Evolutionary conservation across 2,888 invertebrate species (phyloP), one percentile per base, ranked within the genome.

Genomic region (Drosophila lutescens): DNA sequence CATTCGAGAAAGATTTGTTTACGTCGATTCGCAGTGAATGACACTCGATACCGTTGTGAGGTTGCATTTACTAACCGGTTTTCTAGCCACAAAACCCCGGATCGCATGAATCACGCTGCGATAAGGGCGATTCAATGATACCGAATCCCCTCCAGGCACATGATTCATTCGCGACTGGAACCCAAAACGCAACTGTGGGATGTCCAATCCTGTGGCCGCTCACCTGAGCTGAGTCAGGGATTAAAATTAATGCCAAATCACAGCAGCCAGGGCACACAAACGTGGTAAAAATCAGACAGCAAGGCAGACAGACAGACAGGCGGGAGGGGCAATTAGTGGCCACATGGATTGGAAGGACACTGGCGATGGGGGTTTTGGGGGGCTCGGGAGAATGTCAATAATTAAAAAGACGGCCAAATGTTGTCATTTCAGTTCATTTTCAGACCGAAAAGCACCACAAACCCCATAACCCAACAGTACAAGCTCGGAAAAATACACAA

Each of bases 321-420:
- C 20, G 43, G 32, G 55, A 46, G 57, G 66, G 74, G 74, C 67
- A 71, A 74, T 74, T 71, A 71, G 70, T 71, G 69, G 49, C 73
- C 53, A 54, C 73, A 6, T 49, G 69, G 30, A 54, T 51, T 53
- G 73, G 41, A 50, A 50, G 50, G 41, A 55, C 62, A 57, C 47
- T 17, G 63, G 54, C 61, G 20, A 46, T 2, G 41, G 17, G 12
- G 20, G 32, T 20, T 17, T 34, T 20, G 43, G 63, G 61, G 44
- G 66, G 66, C 30, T 30, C 30, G 30, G 30, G 30, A 72, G 74
- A 72, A 86, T 84, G 84, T 77, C 88, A 88, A 88, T 88, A 83
- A 88, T 86, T 86, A 88, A 86, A 66, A 83, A 83, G 84, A 72
- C 88, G 86, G 76, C 79, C 84, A 83, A 83, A 88, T 88, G 88